Base-by-base conservation (phyloP, 2,888 invertebrate species). In the Perizoma flavofasciatum region DNA sequence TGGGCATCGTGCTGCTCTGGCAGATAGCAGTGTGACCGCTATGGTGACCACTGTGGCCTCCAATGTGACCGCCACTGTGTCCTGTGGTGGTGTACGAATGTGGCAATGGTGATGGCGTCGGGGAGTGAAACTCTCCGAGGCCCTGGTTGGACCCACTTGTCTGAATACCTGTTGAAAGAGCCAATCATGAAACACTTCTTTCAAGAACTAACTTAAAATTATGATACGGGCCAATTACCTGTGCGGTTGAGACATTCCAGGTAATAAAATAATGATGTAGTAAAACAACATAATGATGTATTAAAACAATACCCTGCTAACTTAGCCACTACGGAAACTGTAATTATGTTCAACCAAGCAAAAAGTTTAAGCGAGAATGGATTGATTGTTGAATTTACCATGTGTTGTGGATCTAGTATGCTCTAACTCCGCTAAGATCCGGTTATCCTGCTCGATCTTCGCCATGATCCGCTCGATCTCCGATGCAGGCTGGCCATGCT, bases 381-480 rank as follows among this genome's bases (percentile, higher is more conserved):
- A 22, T 22, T 22, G 22, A 22, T 22, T 22, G 22, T 22, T 37
- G 37, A 37, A 40, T 49, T 59, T 63, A 94, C 94, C 94, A 82
- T 94, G 92, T 51, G 94, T 95, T 46, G 94, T 94, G 66, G 95
- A 94, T 81, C 97, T 94, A 72, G 95, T 95, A 85, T 97, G 97
- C 85, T 98, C 98, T 79, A 98, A 92, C 83, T 98, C 98, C 69
- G 98, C 97, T 79, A 98, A 93, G 77, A 98, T 96, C 75, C 96
- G 94, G 91, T 96, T 96, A 91, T 95, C 95, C 89, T 97, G 98
- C 89, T 98, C 97, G 78, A 98, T 97, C 93, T 98, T 98, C 72
- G 97, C 97, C 96, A 98, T 97, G 85, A 98, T 97, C 80, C 97
- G 94, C 88, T 98, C 97, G 83, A 98, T 97, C 92, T 98, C 97